Evolutionary conservation across 1,140 invertebrate species (phyloP).

Genomic region (Tetranychus urticae): DNA sequence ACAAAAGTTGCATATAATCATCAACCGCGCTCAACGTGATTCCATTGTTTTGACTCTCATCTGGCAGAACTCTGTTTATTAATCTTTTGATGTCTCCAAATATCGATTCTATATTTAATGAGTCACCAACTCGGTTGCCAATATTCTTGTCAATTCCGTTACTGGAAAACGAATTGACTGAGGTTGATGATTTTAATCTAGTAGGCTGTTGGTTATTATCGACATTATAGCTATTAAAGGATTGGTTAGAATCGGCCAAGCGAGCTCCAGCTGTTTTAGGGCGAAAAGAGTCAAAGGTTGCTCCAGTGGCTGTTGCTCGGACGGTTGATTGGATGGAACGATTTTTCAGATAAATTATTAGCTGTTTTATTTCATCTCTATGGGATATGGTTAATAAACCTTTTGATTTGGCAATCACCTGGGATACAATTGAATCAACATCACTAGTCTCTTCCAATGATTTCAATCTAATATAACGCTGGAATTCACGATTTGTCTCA

Average conservation of each 20-base stretch:
- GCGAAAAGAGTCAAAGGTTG: background rate
- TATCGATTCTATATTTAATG: background rate
- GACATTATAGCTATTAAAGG: background rate
- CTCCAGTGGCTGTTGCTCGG: background rate
- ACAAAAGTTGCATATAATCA: conserved; percentile 81
- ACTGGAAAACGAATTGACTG: background rate
- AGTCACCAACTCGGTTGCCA: too few relatives aligned
- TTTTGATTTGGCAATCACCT: conserved; percentile 67
- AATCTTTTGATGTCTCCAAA: conserved; percentile 10
- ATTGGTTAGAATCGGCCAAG: background rate
- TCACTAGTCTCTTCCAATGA: conserved; percentile 55
- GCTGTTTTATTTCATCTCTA: conserved; percentile 59
- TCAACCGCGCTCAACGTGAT: conserved; percentile 37
- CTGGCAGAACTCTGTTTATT: conserved; percentile 10
- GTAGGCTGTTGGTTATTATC: background rate
- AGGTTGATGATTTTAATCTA: background rate
- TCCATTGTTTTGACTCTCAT: conserved; percentile 17
- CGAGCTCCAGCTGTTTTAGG: background rate
- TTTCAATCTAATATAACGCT: conserved; percentile 48
- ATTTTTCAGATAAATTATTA: conserved; percentile 74
- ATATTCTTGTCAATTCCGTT: background rate
- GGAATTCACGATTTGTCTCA: conserved; percentile 50
- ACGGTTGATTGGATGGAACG: conserved; percentile 18
- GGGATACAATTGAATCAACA: conserved; percentile 47
- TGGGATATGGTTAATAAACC: conserved; percentile 56